Percentiles rank a stretch among this genome's conserved stretches.
phyloP scores from a whole-genome alignment of 2,113 vertebrate species.

The Cranoglanis bouderius region DNA sequence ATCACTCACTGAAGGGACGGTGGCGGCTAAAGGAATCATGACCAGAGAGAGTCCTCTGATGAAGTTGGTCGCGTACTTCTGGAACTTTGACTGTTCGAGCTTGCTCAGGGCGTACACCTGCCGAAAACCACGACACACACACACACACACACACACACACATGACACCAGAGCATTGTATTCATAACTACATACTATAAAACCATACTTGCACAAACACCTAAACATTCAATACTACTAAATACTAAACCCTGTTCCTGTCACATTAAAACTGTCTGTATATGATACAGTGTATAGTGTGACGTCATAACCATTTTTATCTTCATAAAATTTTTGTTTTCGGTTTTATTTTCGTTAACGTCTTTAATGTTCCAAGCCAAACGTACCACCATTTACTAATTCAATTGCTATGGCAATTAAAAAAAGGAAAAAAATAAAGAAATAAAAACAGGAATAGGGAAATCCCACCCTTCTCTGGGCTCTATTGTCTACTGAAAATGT shows the following conservation, averaged over 20 bases:
- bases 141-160: neutral
- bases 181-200: neutral
- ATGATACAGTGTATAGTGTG: neutral
- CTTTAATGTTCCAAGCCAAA: neutral
- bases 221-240: neutral
- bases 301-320: neutral
- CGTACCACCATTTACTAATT: neutral
- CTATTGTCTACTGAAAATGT: neutral
- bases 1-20: slow-evolving; percentile 85
- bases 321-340: neutral
- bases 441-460: neutral
- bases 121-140: slow-evolving; percentile 14
- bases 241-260: neutral
- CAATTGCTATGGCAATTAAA: neutral
- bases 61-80: slow-evolving; percentile 73
- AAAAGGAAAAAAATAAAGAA: neutral
- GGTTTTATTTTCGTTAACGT: neutral
- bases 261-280: neutral
- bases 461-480: neutral
- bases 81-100: slow-evolving; percentile 70
- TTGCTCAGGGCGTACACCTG: slow-evolving; percentile 84
- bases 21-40: slow-evolving; percentile 88
- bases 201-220: neutral
- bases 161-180: neutral
- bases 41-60: slow-evolving; percentile 77